These are phyloP conservation scores for Alcedo quadribrachys DNA, from an alignment of 2,797 vertebrate genomes.

Conservation along the genomic window DNA sequence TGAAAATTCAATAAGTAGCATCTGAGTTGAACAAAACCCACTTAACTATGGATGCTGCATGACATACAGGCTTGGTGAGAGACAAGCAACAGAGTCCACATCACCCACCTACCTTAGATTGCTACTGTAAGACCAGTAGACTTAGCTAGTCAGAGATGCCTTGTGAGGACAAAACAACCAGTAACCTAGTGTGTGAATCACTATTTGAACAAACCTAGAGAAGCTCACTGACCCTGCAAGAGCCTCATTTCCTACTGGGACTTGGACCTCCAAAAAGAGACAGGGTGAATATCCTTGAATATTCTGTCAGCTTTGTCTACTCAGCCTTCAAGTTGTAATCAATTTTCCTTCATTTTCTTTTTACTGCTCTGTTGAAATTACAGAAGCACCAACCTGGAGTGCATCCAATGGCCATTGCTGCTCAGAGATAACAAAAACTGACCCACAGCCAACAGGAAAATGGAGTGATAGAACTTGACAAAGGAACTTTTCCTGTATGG, in stretches of 20 bases:
- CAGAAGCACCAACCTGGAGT: slow-evolving; percentile 7
- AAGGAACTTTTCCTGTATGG: neutral
- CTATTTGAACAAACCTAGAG: neutral
- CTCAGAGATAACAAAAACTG: slow-evolving; percentile 27
- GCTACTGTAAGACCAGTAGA: neutral
- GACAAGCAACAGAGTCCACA: neutral
- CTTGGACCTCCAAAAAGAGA: neutral
- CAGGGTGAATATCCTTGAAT: neutral
- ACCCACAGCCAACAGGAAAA: slow-evolving; percentile 28
- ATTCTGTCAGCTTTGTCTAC: slow-evolving; percentile 3
- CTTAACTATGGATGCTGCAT: neutral
- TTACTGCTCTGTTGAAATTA: slow-evolving; percentile 27
- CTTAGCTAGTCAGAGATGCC: neutral
- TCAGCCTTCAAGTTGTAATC: neutral
- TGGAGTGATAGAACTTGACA: neutral
- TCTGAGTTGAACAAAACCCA: neutral
- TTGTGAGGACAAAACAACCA: neutral
- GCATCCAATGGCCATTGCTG: slow-evolving; percentile 8
- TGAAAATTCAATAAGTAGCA: neutral
- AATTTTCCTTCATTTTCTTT: slow-evolving; percentile 26
- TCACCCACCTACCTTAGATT: neutral
- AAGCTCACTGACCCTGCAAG: neutral
- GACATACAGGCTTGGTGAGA: neutral
- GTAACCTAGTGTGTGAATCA: neutral
- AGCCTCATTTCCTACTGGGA: neutral